Base-by-base conservation (phyloP, 2,113 vertebrate genomes). In the Caloenas nicobarica region DNA sequence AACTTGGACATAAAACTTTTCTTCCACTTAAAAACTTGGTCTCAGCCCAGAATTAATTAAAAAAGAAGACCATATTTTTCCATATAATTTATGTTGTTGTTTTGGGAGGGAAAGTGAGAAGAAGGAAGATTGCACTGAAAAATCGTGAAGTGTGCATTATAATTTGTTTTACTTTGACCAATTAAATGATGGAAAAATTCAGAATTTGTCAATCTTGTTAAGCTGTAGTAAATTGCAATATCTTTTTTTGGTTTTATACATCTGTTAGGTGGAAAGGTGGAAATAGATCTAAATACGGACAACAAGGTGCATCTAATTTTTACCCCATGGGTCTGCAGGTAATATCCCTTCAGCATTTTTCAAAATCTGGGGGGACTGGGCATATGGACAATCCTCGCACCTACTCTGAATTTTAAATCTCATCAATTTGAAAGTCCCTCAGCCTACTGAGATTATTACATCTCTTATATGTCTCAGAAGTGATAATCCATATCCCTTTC, bases 31-130 rank as follows among this genome's bases (percentile, higher is more conserved):
- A 28, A 72, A 74, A 86, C 58, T 94, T 96, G 74, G 46, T 78
- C 17, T 91, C 33, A 92, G 58, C 16, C 70, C 62, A 96, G 80
- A 96, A 68, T 10, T 71, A 88, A 91, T 94, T 89, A 48, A 94
- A 94, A 57, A 42, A 65, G 29, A 89, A 84, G 88, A 7, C 29
- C 28, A 57, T 31, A 60, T 69, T 65, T 93, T 92, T 38, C 57
- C 50, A 24, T 61, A 25, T 76, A 81, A 80, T 81, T 89, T 69
- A 38, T 73, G 24, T 87, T 60, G 28, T 21, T 87, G 31, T 65
- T 92, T 88, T 82, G 62, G 34, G 56, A 79, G 13, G 5, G 12
- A 8, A 51, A 74, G 16, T 22, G 11, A 48, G 15, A 69, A 57
- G 25, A 36, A 34, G 81, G 77, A 91, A 83, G 81, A 71, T 15